phyloP scores from a whole-genome alignment of 1,140 invertebrate genomes.

The Drosophila dunni region DNA sequence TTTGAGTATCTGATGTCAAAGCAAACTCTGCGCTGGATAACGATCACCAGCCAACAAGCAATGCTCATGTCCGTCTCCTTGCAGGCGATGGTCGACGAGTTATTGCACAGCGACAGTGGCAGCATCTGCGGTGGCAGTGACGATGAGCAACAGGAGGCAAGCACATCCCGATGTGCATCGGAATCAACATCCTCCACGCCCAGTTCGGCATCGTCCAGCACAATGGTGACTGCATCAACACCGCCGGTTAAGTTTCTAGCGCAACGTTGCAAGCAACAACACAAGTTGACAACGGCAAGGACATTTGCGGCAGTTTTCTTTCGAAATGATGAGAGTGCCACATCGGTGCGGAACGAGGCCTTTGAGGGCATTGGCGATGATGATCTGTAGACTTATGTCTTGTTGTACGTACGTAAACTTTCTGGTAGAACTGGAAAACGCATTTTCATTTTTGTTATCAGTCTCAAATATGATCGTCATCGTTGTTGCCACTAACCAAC shows the following conservation, averaged over 20 bases:
- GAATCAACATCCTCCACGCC: conserved; percentile 60
- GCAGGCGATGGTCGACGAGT: conserved; percentile 97
- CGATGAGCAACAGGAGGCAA: conserved; percentile 61
- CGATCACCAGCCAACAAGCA: conserved; percentile 94
- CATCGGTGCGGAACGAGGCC: conserved; percentile 90
- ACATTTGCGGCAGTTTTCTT: conserved; percentile 86
- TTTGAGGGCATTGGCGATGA: conserved; percentile 96
- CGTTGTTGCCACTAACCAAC: too few relatives aligned
- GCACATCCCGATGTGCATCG: conserved; percentile 54
- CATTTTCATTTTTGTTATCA: background rate
- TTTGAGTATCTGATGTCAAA: conserved; percentile 98
- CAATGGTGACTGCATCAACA: conserved; percentile 81
- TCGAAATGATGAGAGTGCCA: conserved; percentile 85
- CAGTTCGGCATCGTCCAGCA: conserved; percentile 71
- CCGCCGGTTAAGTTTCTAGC: conserved; percentile 83
- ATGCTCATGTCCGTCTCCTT: conserved; percentile 97
- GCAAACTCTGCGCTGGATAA: conserved; percentile 96
- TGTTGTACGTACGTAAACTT: conserved; percentile 20
- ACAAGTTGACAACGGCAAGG: conserved; percentile 84
- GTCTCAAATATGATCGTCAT: conserved; percentile 6
- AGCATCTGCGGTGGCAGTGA: conserved; percentile 51
- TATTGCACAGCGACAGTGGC: conserved; percentile 90
- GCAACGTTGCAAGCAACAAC: conserved; percentile 80
- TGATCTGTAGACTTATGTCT: conserved; percentile 86
- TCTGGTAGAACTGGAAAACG: conserved; percentile 1